Base-by-base conservation (phyloP, 2,797 vertebrate species). In the Acanthurus lineatus region DNA sequence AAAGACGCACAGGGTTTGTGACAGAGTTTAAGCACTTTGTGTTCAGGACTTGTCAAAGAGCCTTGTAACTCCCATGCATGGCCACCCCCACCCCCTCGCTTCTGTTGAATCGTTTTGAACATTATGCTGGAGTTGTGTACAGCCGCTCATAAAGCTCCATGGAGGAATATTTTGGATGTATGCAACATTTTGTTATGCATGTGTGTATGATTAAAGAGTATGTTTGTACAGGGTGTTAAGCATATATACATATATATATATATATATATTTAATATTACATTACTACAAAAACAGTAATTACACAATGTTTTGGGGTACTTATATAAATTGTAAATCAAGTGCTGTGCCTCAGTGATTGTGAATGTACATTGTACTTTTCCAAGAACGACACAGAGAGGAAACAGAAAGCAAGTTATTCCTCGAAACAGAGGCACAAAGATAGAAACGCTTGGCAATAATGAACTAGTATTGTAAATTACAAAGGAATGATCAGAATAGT, bases 261-360 rank as follows among this genome's bases (percentile, higher is more conserved):
- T 70, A 71, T 73, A 62, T 85, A 87, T 87, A 90, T 91, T 87
- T 89, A 90, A 89, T 88, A 91, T 90, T 79, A 79, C 76, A 78
- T 83, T 81, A 81, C 76, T 73, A 68, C 81, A 69, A 58, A 75
- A 83, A 66, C 73, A 81, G 77, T 90, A 74, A 85, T 73, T 82
- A 87, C 87, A 85, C 88, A 79, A 85, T 76, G 83, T 92, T 89
- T 91, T 67, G 89, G 89, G 91, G 87, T 92, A 89, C 88, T 82
- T 83, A 88, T 91, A 89, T 84, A 89, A 83, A 86, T 84, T 88
- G 86, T 92, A 91, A 89, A 91, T 88, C 81, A 86, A 91, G 92
- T 94, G 92, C 89, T 91, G 93, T 93, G 91, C 93, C 92, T 94
- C 93, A 89, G 93, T 94, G 90, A 90, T 92, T 92, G 92, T 94